Evolutionary conservation across 2,888 invertebrate genomes (phyloP).

Genomic region (Sinopyrophorus schimmeli): DNA sequence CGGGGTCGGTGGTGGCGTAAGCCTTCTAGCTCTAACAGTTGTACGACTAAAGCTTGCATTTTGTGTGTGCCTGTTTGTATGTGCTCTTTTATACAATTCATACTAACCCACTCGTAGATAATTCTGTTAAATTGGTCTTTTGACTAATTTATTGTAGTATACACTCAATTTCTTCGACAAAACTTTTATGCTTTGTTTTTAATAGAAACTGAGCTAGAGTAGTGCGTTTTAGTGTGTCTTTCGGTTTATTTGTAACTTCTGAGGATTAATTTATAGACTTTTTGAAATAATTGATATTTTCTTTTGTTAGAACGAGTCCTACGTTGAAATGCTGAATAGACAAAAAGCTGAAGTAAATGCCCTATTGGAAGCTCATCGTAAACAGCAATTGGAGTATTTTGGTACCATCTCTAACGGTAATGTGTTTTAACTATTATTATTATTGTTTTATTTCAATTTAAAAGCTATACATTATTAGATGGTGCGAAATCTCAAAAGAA

Average conservation of each 20-base stretch:
- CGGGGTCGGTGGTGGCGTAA: slow-evolving; percentile 11
- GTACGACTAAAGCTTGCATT: background rate
- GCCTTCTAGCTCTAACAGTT: background rate
- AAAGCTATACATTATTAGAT: slow-evolving; percentile 40
- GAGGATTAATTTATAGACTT: no score
- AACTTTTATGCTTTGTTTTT: no score
- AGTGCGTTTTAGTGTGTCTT: no score
- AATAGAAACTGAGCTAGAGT: no score
- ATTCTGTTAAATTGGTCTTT: no score
- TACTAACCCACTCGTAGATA: no score
- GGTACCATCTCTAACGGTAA: slow-evolving; percentile 41
- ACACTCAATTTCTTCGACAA: no score
- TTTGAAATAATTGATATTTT: no score
- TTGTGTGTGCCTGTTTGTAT: slow-evolving; percentile 7
- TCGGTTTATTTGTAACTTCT: slow-evolving; percentile 5
- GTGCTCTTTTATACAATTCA: slow-evolving; percentile 2
- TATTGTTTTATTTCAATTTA: background rate
- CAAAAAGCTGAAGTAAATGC: slow-evolving; percentile 62
- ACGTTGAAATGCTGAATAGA: slow-evolving; percentile 56
- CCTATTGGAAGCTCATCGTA: slow-evolving; percentile 57
- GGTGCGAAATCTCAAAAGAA: slow-evolving; percentile 45
- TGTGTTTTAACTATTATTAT: background rate
- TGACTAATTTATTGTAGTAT: no score
- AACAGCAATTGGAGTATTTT: slow-evolving; percentile 58
- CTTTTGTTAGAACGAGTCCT: slow-evolving; percentile 52